Base-by-base conservation (phyloP, 2,113 vertebrate genomes). In the Asarcornis scutulata region DNA sequence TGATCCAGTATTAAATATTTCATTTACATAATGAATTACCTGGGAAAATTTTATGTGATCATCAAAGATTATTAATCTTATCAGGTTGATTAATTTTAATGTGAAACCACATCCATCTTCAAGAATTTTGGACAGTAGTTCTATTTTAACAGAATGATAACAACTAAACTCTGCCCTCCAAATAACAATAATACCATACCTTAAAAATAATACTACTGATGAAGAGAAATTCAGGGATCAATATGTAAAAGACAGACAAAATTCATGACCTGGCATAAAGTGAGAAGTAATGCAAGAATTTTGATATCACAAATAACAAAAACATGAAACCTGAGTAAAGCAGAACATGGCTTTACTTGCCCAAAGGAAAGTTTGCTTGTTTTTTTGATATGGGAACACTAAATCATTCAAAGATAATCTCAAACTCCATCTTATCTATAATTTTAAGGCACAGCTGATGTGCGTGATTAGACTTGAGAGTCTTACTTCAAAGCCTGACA, bases 1-100 rank as follows among this genome's bases (percentile, higher is more conserved):
- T 32, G 25, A 88, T 44, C 63, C 56, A 68, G 56, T 60, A 83
- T 68, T 71, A 93, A 95, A 91, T 83, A 89, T 68, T 91, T 78
- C 0, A 90, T 90, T 80, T 83, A 42, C 71, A 58, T 85, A 68
- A 56, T 11, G 2, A 95, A 94, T 94, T 91, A 63, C n/a, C 69
- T 80, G 36, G 11, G 56, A 91, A 68, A 93, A 83, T 89, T 93
- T 50, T 40, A 27, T 62, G 32, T 42, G 50, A 80, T 78, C 40
- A 31, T 84, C 74, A 62, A 91, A 90, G 32, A 66, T 55, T 46
- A 89, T 86, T 79, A 93, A 85, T 84, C 60, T 48, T 67, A 90
- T 32, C 16, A 62, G 77, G 9, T 26, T 83, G 74, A 75, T 80
- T 55, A 63, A 90, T 90, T 93, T 93, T 59, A 92, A 66, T 66